Evolutionary conservation across 2,113 vertebrate genomes (phyloP), one percentile per base, ranked within the genome.

Genomic region (Ceuthmochares aereus): DNA sequence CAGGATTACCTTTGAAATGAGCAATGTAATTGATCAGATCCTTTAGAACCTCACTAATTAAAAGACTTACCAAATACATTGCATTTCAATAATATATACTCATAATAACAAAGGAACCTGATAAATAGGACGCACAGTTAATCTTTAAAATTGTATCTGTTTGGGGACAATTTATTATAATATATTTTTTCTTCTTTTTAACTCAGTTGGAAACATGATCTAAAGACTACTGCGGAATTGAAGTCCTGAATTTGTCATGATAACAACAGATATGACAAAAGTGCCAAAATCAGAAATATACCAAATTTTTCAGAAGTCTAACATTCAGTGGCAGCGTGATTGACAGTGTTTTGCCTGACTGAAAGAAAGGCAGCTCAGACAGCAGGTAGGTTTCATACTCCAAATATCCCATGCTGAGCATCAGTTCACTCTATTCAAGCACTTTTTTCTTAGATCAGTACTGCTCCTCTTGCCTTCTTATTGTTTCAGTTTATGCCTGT

Each of bases 21-120:
- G 78, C 17, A 72, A 43, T 45, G 37, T 74, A 85, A 86, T 58
- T 89, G 8, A 89, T 59, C 4, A 2, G 8, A 58, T 77, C 20
- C n/a, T 88, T 89, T 80, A 80, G 36, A 94, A 81, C 4, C 1
- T 72, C 42, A 85, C 47, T 88, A 69, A 93, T 93, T 95, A 86
- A 91, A 95, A 90, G n/a, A 58, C 4, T 86, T 29, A 74, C 32
- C 15, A 64, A 85, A 79, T 58, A 64, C 17, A 27, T 7, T 34
- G 15, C 14, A 73, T 87, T 81, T 87, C 55, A 90, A 37, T 36
- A 80, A 80, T 25, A 40, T 13, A 73, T 13, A 63, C 16, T 49
- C 6, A 4, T 20, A 84, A 42, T 27, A 77, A 23, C 22, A 78
- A 94, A 87, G 18, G 5, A 4, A 60, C 7, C 12, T 60, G 14